Evolutionary conservation across 2,888 invertebrate species (phyloP).

Genomic region (Diploptera punctata): DNA sequence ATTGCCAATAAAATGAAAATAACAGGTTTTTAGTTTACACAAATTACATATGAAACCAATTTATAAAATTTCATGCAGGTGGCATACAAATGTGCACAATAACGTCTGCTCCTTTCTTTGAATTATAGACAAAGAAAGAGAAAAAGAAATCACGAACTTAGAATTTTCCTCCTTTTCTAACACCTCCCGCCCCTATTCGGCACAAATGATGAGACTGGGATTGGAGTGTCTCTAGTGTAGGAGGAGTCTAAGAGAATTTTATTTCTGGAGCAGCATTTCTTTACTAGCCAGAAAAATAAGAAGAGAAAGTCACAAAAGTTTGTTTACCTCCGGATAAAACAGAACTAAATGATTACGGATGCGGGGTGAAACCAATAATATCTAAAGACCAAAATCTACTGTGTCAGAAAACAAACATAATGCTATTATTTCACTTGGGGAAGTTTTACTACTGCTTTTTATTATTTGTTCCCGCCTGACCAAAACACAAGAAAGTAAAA

Average conservation of each 20-base stretch:
- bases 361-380: neutral
- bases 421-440: neutral
- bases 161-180: conserved; percentile 3
- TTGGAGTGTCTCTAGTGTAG: conserved; percentile 18
- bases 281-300: conserved; percentile 18
- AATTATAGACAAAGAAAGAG: conserved; percentile 5
- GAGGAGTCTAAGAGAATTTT: neutral
- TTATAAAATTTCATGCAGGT: neutral
- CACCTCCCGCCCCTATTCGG: conserved; percentile 2
- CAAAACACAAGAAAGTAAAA: too few relatives aligned
- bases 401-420: neutral
- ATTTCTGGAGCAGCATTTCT: conserved; percentile 22
- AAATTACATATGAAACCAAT: neutral
- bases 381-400: neutral
- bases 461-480: neutral
- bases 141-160: neutral
- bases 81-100: neutral
- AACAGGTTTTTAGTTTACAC: neutral
- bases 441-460: neutral
- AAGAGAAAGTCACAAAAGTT: neutral
- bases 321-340: conserved; percentile 3
- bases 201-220: conserved; percentile 5
- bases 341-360: neutral
- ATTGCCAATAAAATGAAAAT: neutral
- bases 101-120: neutral